These are phyloP conservation scores for Microctenopoma stevenorrisi DNA, from an alignment of 2,797 vertebrate genomes.

Conservation along the genomic window DNA sequence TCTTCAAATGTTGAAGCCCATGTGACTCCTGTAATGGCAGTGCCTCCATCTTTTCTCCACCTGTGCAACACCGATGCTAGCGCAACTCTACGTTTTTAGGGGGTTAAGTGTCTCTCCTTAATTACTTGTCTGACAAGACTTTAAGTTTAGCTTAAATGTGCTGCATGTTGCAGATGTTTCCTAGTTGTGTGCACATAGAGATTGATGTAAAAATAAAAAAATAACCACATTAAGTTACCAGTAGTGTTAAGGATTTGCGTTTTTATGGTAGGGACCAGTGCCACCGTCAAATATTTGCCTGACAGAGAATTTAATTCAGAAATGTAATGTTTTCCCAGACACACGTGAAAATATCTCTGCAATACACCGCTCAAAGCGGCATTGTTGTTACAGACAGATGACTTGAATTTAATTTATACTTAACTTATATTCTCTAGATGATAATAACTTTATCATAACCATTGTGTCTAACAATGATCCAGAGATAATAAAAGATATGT, in stretches of 20 bases:
- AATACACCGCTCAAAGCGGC: slow-evolving; percentile 52
- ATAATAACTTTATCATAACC: slow-evolving; percentile 34
- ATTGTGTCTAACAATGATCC: slow-evolving; percentile 55
- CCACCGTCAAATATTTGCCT: slow-evolving; percentile 15
- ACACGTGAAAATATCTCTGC: slow-evolving; percentile 29
- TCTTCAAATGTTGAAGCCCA: slow-evolving; percentile 9
- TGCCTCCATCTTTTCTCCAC: slow-evolving; percentile 32
- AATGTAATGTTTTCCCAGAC: slow-evolving; percentile 36
- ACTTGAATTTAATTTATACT: slow-evolving; percentile 66
- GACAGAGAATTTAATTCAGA: slow-evolving; percentile 46
- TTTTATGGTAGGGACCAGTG: slow-evolving; percentile 4
- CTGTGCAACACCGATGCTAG: slow-evolving; percentile 28
- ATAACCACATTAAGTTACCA: slow-evolving; percentile 34
- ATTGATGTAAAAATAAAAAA: slow-evolving; percentile 41
- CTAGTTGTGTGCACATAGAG: slow-evolving; percentile 38
- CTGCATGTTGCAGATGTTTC: slow-evolving; percentile 62
- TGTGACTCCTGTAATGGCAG: slow-evolving; percentile 8
- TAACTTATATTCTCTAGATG: slow-evolving; percentile 57
- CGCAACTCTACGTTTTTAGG: slow-evolving; percentile 27
- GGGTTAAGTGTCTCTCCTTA: slow-evolving; percentile 48
- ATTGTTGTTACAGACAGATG: slow-evolving; percentile 45
- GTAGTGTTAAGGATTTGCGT: slow-evolving; percentile 28
- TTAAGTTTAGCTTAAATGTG: slow-evolving; percentile 33
- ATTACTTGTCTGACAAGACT: slow-evolving; percentile 34
- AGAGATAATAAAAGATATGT: slow-evolving; percentile 45